Conservation (phyloP, 92 coral and sea anemone genomes). For the Pocillopora meandrina region DNA sequence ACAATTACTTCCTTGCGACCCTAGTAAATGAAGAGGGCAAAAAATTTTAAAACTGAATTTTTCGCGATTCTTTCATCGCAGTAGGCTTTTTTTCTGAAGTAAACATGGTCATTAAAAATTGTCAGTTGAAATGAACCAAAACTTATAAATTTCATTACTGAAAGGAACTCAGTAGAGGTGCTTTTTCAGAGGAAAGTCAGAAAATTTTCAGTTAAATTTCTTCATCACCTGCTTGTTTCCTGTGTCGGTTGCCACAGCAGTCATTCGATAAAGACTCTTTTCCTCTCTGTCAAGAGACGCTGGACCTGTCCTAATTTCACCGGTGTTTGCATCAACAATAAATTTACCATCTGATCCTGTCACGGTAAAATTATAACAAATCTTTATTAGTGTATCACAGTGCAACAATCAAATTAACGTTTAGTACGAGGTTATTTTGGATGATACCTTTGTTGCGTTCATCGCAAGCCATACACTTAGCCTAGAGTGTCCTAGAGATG, state of each 20-base stretch:
- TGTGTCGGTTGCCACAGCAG: constrained; percentile 73
- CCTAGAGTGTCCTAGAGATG: too few relatives aligned
- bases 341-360: constrained; percentile 78
- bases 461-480: neutral
- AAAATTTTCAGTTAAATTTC: neutral
- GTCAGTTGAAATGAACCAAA: neutral
- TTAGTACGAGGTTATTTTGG: too few relatives aligned
- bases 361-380: too few relatives aligned
- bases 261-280: constrained; percentile 61
- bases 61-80: too few relatives aligned
- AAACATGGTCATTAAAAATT: too few relatives aligned
- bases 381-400: neutral
- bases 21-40: constrained; percentile 27
- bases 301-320: constrained; percentile 86
- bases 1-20: constrained; percentile 68
- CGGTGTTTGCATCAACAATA: constrained; percentile 73
- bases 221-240: constrained; percentile 68
- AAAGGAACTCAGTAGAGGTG: neutral
- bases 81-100: too few relatives aligned
- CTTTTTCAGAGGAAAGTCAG: neutral
- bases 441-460: neutral
- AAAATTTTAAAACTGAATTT: neutral
- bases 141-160: neutral
- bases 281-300: constrained; percentile 76
- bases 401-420: neutral